Percentiles rank a stretch among this genome's conserved stretches.
These are phyloP conservation scores for Bubo bubo DNA, from an alignment of 2,113 vertebrate species.

Conservation along the genomic window DNA sequence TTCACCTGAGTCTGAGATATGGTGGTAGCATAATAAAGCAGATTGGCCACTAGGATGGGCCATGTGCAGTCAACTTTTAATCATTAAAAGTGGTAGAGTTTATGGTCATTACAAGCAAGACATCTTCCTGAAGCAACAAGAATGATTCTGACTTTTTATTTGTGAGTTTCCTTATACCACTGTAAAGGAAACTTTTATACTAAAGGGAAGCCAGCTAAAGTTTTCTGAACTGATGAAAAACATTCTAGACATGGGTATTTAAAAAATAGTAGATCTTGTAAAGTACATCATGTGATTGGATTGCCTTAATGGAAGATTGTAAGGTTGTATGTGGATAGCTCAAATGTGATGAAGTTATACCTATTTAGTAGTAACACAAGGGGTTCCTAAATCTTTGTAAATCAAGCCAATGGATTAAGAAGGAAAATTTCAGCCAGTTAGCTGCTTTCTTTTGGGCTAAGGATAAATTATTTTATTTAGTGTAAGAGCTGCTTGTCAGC, in stretches of 20 bases:
- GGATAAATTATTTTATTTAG: conserved; percentile 19
- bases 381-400: not conserved
- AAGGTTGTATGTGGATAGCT: not conserved
- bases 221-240: not conserved
- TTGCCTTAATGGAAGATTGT: not conserved
- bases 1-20: not conserved
- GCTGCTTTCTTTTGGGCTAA: not conserved
- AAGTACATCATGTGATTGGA: not conserved
- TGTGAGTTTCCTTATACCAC: accelerated
- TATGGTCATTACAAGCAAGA: not conserved
- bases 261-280: not conserved
- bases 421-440: not conserved
- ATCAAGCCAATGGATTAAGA: not conserved
- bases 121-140: not conserved
- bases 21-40: not conserved
- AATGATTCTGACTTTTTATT: not conserved
- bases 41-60: not conserved
- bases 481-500: not conserved
- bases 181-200: not conserved
- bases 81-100: not conserved
- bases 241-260: not conserved
- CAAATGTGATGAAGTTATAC: not conserved
- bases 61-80: not conserved
- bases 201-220: not conserved
- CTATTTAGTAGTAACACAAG: not conserved